phyloP scores from a whole-genome alignment of 2,113 vertebrate genomes.

The Aleadryas rufinucha region DNA sequence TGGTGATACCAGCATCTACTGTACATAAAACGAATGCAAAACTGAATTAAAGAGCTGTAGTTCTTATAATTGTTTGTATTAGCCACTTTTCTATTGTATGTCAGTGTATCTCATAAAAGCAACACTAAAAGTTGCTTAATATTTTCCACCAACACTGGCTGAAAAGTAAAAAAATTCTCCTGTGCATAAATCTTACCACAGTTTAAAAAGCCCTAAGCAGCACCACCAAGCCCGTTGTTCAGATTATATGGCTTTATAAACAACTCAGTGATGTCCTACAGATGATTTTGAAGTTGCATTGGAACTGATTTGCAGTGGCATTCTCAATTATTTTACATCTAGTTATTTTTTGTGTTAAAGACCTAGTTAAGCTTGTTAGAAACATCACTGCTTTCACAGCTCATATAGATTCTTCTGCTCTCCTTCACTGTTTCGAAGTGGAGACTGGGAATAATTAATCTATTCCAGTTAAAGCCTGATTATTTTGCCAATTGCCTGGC shows the following conservation, averaged over 20 bases:
- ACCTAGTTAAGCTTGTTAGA: not conserved
- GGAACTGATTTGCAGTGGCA: not conserved
- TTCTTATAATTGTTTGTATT: not conserved
- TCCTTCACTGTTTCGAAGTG: not conserved
- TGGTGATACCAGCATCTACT: not conserved
- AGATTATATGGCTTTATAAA: not conserved
- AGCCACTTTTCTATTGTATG: not conserved
- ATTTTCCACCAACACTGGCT: not conserved
- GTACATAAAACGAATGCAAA: not conserved
- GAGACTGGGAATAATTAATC: conserved; percentile 36
- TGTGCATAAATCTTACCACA: not conserved
- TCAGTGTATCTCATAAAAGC: not conserved
- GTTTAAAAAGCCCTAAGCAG: not conserved
- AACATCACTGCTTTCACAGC: not conserved
- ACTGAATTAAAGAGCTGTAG: not conserved
- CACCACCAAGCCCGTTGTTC: not conserved
- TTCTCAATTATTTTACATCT: not conserved
- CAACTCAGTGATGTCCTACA: not conserved
- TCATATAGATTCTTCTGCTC: not conserved
- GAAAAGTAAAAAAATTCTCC: not conserved
- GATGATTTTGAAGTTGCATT: not conserved
- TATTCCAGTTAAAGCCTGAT: conserved; percentile 11
- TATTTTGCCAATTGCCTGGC: conserved; percentile 20
- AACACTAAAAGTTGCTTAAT: not conserved
- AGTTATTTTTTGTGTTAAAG: not conserved